Percentiles rank a stretch among this genome's conserved stretches.
Conservation (phyloP, 2,888 invertebrate species). For the Autographa pulchrina region DNA sequence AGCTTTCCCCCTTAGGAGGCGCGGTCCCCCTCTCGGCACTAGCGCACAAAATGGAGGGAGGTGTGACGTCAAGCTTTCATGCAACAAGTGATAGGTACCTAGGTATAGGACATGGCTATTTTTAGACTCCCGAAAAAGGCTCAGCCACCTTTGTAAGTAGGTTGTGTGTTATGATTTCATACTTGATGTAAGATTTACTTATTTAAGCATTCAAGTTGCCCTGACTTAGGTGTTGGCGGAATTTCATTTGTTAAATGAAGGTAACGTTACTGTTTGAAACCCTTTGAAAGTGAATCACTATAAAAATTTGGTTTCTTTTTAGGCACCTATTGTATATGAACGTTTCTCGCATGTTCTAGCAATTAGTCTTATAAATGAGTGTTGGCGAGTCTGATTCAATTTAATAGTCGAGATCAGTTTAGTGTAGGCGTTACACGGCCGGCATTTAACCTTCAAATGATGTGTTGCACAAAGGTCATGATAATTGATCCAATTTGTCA, state of each 20-base stretch:
- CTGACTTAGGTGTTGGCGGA: not conserved
- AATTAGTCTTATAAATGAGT: not conserved
- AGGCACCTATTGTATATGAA: not conserved
- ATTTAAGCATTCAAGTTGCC: not conserved
- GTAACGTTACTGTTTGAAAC: not conserved
- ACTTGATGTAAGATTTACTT: slow-evolving; percentile 22
- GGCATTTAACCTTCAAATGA: not conserved
- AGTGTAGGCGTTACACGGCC: not conserved
- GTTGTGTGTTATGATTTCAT: slow-evolving; percentile 35
- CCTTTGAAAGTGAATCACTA: not conserved
- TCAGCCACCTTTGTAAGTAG: slow-evolving; percentile 49
- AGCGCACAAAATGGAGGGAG: slow-evolving; percentile 70
- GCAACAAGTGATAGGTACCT: slow-evolving; percentile 85
- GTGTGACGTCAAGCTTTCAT: slow-evolving; percentile 84
- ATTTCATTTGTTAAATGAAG: slow-evolving; percentile 14
- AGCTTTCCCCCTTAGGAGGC: slow-evolving; percentile 74
- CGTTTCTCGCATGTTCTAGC: not conserved
- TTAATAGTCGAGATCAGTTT: not conserved
- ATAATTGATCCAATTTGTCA: not conserved
- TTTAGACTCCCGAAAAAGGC: slow-evolving; percentile 76
- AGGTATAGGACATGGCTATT: slow-evolving; percentile 78
- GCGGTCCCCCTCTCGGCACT: slow-evolving; percentile 69
- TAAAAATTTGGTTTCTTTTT: not conserved
- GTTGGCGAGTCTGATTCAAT: not conserved
- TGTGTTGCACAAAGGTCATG: not conserved